phyloP scores from a whole-genome alignment of 1,140 invertebrate genomes.

The Lasaia peninsularis region DNA sequence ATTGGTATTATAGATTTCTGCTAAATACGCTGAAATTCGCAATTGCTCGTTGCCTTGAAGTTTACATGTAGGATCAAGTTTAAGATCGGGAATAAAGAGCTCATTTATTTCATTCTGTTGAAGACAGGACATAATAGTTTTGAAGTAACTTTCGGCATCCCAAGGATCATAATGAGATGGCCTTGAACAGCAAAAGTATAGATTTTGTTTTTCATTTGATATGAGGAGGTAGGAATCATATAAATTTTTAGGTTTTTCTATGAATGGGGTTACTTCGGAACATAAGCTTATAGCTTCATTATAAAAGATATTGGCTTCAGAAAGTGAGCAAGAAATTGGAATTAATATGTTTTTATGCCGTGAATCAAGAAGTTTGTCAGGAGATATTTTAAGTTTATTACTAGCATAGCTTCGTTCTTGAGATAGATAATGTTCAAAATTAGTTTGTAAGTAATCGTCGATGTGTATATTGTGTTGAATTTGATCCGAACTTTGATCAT shows the following conservation, averaged over 20 bases:
- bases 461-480: neutral
- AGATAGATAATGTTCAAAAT: conserved; percentile 22
- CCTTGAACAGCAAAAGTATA: conserved; percentile 27
- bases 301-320: conserved; percentile 23
- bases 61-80: conserved; percentile 29
- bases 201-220: conserved; percentile 30
- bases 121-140: conserved; percentile 11
- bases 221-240: conserved; percentile 27
- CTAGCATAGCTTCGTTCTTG: conserved; percentile 13
- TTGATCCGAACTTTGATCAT: conserved; percentile 4
- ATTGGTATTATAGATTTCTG: conserved; percentile 23
- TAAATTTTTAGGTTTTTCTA: conserved; percentile 28
- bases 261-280: conserved; percentile 20
- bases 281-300: conserved; percentile 24
- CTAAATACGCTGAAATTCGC: conserved; percentile 30
- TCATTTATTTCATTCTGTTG: conserved; percentile 18
- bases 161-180: conserved; percentile 31
- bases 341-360: conserved; percentile 31
- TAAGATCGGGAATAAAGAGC: conserved; percentile 27
- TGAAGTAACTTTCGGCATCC: conserved; percentile 37
- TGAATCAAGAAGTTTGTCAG: conserved; percentile 22
- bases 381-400: conserved; percentile 22
- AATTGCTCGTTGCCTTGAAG: conserved; percentile 29
- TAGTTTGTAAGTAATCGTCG: conserved; percentile 23
- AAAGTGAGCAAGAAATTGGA: conserved; percentile 22